Evolutionary conservation across 2,888 invertebrate genomes (phyloP).

Genomic region (Pedicia rivosa): DNA sequence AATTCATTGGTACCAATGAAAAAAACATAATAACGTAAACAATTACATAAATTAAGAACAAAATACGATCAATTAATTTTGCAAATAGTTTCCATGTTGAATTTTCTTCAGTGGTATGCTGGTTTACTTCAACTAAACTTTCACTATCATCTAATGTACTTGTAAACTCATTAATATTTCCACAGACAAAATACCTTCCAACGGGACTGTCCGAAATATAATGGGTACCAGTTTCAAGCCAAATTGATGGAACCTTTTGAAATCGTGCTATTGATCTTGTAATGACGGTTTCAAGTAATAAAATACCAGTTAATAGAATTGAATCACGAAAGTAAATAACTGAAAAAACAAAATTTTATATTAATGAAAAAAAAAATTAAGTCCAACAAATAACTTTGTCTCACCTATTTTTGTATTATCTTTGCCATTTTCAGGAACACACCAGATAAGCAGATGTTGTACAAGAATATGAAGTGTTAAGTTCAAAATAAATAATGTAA

Average conservation of each 20-base stretch:
- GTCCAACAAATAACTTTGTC: conserved; percentile 14
- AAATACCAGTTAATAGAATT: conserved; percentile 10
- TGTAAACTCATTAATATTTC: not conserved
- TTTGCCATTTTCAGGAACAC: conserved; percentile 41
- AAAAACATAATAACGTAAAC: conserved; percentile 9
- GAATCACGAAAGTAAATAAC: conserved; percentile 15
- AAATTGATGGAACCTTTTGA: conserved; percentile 8
- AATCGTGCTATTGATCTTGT: conserved; percentile 9
- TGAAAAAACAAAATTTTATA: too few species aligned
- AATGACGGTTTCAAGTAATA: conserved; percentile 12
- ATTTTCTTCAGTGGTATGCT: not conserved
- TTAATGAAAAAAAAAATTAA: too few species aligned
- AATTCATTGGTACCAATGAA: conserved; percentile 8
- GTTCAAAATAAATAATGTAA: conserved; percentile 38
- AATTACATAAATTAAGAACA: conserved; percentile 8
- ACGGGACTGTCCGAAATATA: not conserved
- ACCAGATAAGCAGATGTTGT: conserved; percentile 41
- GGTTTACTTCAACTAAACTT: not conserved
- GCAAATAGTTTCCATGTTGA: conserved; percentile 8
- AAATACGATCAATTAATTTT: conserved; percentile 9
- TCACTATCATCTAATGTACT: not conserved
- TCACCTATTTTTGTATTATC: conserved; percentile 40
- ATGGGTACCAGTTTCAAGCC: conserved; percentile 10
- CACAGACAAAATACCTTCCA: not conserved
- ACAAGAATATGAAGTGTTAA: conserved; percentile 44